These are phyloP conservation scores for Potamarius usumacintae DNA, from an alignment of 2,113 vertebrate genomes.

Conservation along the genomic window DNA sequence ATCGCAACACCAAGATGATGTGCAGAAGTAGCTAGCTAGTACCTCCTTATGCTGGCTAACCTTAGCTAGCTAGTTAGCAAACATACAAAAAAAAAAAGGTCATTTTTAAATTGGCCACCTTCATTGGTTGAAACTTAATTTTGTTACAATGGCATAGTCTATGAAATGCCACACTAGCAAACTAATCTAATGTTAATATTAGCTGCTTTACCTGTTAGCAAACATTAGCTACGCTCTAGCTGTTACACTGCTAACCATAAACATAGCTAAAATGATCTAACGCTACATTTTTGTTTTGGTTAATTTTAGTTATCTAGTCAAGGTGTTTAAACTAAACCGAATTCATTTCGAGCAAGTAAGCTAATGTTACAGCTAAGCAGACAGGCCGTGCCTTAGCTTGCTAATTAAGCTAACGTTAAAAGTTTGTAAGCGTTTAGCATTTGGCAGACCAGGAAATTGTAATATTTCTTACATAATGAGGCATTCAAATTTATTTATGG, in stretches of 20 bases:
- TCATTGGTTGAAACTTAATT: neutral
- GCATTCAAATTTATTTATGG: neutral
- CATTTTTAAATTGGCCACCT: neutral
- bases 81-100: neutral
- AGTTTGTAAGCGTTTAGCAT: neutral
- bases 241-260: neutral
- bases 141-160: neutral
- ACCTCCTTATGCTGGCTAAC: neutral
- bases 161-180: neutral
- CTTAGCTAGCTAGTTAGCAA: neutral
- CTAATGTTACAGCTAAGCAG: neutral
- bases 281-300: neutral
- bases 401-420: neutral
- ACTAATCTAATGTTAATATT: neutral
- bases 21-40: neutral
- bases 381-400: neutral
- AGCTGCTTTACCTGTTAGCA: neutral
- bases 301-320: neutral
- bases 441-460: neutral
- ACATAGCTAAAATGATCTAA: neutral
- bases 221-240: neutral
- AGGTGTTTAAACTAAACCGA: neutral
- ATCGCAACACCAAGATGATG: neutral
- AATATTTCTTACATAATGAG: neutral
- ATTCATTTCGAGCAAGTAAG: neutral